Evolutionary conservation across 2,888 invertebrate genomes (phyloP).

Genomic region (Euplexia lucipara): DNA sequence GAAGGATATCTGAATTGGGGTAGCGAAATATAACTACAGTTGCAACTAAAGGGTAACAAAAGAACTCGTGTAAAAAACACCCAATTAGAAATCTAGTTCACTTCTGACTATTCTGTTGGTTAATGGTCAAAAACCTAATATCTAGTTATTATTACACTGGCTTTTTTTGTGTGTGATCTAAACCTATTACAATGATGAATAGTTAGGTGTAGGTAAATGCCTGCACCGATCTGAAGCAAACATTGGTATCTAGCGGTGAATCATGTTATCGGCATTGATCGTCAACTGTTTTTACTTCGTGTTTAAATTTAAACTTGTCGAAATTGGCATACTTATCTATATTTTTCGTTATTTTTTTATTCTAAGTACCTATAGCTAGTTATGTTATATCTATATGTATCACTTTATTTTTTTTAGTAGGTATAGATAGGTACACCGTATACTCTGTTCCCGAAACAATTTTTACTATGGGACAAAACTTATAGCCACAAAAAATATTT

Average conservation of each 20-base stretch:
- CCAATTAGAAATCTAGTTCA: conserved; percentile 10
- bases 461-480: too few relatives aligned
- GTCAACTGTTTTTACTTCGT: conserved; percentile 72
- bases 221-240: conserved; percentile 73
- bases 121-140: conserved; percentile 22
- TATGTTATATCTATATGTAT: too few relatives aligned
- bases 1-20: not conserved
- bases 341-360: too few relatives aligned
- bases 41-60: conserved; percentile 9
- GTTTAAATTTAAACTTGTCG: not conserved
- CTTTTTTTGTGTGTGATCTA: conserved; percentile 57
- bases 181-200: conserved; percentile 60
- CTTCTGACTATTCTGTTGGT: conserved; percentile 11
- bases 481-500: too few relatives aligned
- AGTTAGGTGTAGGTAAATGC: conserved; percentile 69
- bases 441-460: too few relatives aligned
- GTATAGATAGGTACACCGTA: too few relatives aligned
- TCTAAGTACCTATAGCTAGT: too few relatives aligned
- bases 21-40: conserved; percentile 5
- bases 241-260: conserved; percentile 76
- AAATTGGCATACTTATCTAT: too few relatives aligned
- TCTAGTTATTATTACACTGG: conserved; percentile 2
- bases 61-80: not conserved
- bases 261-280: conserved; percentile 74
- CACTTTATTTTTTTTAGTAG: too few relatives aligned